Conservation (phyloP, 2,888 invertebrate genomes). For the Ischnura elegans region DNA sequence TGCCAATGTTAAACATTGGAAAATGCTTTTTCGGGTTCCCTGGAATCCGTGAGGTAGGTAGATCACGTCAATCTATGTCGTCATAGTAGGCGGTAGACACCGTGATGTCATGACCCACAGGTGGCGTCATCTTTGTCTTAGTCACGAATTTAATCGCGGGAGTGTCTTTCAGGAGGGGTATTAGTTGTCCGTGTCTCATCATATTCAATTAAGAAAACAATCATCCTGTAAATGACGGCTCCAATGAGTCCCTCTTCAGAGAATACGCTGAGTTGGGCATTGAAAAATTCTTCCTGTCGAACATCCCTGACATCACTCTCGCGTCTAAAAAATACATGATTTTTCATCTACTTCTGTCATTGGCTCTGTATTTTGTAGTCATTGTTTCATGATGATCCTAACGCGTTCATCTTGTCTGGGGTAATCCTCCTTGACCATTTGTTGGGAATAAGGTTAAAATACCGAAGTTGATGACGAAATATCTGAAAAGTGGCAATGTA, state of each 20-base stretch:
- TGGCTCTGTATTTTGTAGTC: neutral
- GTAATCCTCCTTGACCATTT: too few relatives aligned
- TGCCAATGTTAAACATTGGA: neutral
- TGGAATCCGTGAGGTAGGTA: constrained; percentile 16
- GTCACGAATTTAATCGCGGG: neutral
- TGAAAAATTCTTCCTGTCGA: neutral
- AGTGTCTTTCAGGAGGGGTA: neutral
- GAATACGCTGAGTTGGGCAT: neutral
- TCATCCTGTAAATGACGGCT: neutral
- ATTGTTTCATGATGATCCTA: neutral
- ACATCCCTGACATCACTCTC: neutral
- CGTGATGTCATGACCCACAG: neutral
- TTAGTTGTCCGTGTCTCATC: neutral
- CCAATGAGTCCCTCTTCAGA: neutral
- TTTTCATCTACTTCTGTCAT: neutral
- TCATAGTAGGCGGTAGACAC: constrained; percentile 11
- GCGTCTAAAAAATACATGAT: neutral
- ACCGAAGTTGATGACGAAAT: too few relatives aligned
- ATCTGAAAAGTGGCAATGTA: too few relatives aligned
- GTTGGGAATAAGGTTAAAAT: too few relatives aligned
- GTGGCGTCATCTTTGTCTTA: neutral
- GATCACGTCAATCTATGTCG: neutral
- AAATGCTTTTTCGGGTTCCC: neutral
- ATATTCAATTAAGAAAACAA: neutral
- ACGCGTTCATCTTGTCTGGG: too few relatives aligned